Percentiles rank a stretch among this genome's conserved stretches.
These are phyloP conservation scores for Ianthella basta DNA, from an alignment of 37 sponge, comb jelly and placozoan species.

Conservation along the genomic window DNA sequence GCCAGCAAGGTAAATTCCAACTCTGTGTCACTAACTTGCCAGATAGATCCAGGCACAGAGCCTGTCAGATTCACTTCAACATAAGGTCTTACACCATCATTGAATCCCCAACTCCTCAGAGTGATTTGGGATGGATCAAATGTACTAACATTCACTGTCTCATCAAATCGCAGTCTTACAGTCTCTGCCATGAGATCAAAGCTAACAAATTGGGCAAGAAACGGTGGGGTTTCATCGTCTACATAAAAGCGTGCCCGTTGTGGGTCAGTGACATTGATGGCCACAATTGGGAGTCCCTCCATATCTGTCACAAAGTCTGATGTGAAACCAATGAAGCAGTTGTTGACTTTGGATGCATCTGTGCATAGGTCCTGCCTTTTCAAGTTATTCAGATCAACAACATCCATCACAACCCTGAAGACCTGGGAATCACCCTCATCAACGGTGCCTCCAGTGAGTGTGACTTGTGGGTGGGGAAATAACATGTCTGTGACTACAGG, in stretches of 20 bases:
- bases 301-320: conserved; percentile 64
- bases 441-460: conserved; percentile 66
- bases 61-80: conserved; percentile 66
- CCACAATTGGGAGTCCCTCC: conserved; percentile 53
- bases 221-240: conserved; percentile 60
- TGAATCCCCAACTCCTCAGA: conserved; percentile 73
- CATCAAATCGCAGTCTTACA: conserved; percentile 66
- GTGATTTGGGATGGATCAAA: conserved; percentile 91
- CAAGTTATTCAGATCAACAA: conserved; percentile 73
- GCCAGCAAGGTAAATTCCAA: conserved; percentile 66
- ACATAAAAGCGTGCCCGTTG: conserved; percentile 65
- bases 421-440: conserved; percentile 55
- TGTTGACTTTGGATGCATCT: conserved; percentile 33
- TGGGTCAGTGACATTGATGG: conserved; percentile 27
- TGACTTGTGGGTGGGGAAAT: conserved; percentile 44
- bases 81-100: conserved; percentile 55
- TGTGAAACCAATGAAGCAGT: conserved; percentile 78
- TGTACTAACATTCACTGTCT: conserved; percentile 82
- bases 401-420: conserved; percentile 50
- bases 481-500: conserved; percentile 34
- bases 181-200: conserved; percentile 66
- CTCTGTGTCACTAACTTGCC: conserved; percentile 73
- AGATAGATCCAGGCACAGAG: conserved; percentile 37
- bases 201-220: conserved; percentile 58
- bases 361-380: conserved; percentile 84